phyloP scores from a whole-genome alignment of 2,888 invertebrate genomes.

The Agyllia agylla region DNA sequence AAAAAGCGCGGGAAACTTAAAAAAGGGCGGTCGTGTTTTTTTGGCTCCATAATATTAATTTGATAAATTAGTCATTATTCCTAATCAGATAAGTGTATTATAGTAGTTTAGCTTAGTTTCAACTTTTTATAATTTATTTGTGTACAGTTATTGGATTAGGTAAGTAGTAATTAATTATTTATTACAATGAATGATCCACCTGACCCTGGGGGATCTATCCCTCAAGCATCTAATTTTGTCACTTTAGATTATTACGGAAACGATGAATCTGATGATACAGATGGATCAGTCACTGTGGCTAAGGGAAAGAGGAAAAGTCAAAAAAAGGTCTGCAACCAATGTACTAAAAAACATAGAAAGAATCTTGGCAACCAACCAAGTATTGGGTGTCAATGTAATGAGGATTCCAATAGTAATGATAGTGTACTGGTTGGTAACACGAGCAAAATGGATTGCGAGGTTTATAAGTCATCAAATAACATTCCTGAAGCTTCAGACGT shows the following conservation, averaged over 20 bases:
- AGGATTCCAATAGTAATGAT: background rate
- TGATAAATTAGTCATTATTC: background rate
- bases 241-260: background rate
- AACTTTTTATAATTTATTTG: background rate
- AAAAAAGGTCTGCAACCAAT: background rate
- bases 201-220: background rate
- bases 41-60: background rate
- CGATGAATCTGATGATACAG: background rate
- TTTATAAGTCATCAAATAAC: background rate
- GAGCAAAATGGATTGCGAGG: background rate
- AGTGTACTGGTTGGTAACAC: background rate
- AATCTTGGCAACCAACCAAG: background rate
- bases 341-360: background rate
- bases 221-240: background rate
- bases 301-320: background rate
- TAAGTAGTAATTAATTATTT: background rate
- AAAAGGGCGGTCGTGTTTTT: background rate
- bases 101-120: background rate
- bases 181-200: background rate
- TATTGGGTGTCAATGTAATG: background rate
- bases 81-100: background rate
- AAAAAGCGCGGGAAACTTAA: background rate
- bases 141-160: background rate
- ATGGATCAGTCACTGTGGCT: background rate
- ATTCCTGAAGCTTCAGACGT: background rate